Evolutionary conservation across 2,888 invertebrate species (phyloP).

Genomic region (Hyppa rectilinea): DNA sequence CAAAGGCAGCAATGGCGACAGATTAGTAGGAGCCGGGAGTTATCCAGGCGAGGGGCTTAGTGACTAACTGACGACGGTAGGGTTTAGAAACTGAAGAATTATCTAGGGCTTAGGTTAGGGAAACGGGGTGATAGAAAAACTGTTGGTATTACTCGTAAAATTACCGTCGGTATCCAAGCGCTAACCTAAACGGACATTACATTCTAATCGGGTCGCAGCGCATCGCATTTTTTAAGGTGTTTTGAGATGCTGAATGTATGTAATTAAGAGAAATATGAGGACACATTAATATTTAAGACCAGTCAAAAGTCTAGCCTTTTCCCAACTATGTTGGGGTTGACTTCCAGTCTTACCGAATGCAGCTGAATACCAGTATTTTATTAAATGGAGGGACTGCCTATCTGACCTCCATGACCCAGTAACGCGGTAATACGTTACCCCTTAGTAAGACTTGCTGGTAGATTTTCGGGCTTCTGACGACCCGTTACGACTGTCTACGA

Average conservation of each 20-base stretch:
- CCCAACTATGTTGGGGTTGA: too few species aligned
- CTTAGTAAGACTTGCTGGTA: too few species aligned
- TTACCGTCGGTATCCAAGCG: too few species aligned
- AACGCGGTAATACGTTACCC: too few species aligned
- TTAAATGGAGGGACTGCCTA: too few species aligned
- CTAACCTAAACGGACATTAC: neutral
- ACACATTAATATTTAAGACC: too few species aligned
- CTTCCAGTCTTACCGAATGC: too few species aligned
- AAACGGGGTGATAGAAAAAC: neutral
- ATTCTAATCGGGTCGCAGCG: accelerated
- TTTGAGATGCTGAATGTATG: neutral
- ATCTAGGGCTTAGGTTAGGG: conserved; percentile 24
- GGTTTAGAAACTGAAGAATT: conserved; percentile 52
- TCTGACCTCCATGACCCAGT: too few species aligned
- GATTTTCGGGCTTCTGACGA: too few species aligned
- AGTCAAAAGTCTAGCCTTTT: too few species aligned
- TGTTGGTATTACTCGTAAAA: neutral
- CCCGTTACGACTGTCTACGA: too few species aligned
- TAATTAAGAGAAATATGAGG: neutral
- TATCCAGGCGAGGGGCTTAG: conserved; percentile 35
- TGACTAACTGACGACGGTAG: conserved; percentile 44
- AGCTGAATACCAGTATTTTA: too few species aligned
- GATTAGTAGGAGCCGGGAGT: conserved; percentile 57
- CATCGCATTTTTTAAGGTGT: neutral
- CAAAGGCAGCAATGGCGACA: conserved; percentile 59